Conservation (phyloP, 2,113 vertebrate genomes). For the Anser brachyrhynchus region DNA sequence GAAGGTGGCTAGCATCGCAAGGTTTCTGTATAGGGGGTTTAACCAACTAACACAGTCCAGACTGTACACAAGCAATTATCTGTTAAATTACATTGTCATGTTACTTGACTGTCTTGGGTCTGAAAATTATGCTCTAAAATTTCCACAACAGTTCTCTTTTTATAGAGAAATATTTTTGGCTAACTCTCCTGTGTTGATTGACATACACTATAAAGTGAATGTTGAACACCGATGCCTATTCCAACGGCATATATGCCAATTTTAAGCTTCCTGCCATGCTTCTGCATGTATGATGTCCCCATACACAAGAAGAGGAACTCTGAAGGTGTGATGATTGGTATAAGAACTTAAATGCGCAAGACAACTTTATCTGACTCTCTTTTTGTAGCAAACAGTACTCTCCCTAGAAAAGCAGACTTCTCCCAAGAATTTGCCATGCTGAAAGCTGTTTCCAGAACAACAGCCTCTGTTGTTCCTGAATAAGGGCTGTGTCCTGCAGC, state of each 20-base stretch:
- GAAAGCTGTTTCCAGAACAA: neutral
- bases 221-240: neutral
- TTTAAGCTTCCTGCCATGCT: neutral
- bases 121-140: neutral
- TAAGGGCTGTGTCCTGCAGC: neutral
- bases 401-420: neutral
- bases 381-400: neutral
- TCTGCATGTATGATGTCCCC: fast-evolving
- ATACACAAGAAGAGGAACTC: neutral
- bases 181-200: neutral
- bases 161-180: neutral
- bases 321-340: neutral
- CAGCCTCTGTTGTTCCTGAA: neutral
- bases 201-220: neutral
- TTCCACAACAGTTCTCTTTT: neutral
- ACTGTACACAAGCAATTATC: neutral
- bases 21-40: neutral
- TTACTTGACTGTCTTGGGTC: neutral
- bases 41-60: neutral
- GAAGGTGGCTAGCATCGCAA: neutral
- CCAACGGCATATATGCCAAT: neutral
- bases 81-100: neutral
- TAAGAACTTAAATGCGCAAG: neutral
- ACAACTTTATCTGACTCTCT: fast-evolving
- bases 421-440: neutral